Evolutionary conservation across 1,140 invertebrate species (phyloP).

Genomic region (Halesus radiatus): DNA sequence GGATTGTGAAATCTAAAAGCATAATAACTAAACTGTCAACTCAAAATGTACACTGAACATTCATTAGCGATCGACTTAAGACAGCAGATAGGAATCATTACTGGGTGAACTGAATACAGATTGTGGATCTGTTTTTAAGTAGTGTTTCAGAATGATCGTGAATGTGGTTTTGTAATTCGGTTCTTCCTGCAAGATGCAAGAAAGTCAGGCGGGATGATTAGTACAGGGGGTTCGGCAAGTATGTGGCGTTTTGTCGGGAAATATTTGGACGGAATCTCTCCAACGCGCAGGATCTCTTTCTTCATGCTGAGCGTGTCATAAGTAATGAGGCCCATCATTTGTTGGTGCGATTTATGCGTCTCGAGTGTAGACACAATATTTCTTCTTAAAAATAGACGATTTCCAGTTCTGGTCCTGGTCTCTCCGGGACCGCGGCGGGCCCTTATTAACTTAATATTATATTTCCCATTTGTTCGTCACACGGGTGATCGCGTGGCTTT

Average conservation of each 20-base stretch:
- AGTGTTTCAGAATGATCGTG: not conserved
- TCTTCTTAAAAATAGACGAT: conserved; percentile 55
- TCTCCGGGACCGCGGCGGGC: conserved; percentile 4
- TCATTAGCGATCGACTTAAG: not conserved
- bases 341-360: conserved; percentile 56
- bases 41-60: not conserved
- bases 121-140: not conserved
- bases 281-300: conserved; percentile 35
- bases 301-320: conserved; percentile 49
- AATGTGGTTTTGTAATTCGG: not conserved
- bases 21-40: not conserved
- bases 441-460: conserved; percentile 21
- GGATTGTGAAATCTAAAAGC: too few species aligned
- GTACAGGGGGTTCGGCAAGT: conserved; percentile 18
- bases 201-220: not conserved
- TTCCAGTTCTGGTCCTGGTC: not conserved
- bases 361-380: conserved; percentile 52
- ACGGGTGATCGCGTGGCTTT: conserved; percentile 17
- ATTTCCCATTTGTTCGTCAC: conserved; percentile 17
- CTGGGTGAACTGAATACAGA: not conserved
- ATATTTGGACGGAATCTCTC: conserved; percentile 34
- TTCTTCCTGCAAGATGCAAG: not conserved
- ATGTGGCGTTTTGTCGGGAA: conserved; percentile 12
- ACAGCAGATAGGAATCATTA: not conserved
- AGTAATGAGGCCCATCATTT: conserved; percentile 56